Conservation (phyloP, 2,113 vertebrate genomes). For the Pipa parva region DNA sequence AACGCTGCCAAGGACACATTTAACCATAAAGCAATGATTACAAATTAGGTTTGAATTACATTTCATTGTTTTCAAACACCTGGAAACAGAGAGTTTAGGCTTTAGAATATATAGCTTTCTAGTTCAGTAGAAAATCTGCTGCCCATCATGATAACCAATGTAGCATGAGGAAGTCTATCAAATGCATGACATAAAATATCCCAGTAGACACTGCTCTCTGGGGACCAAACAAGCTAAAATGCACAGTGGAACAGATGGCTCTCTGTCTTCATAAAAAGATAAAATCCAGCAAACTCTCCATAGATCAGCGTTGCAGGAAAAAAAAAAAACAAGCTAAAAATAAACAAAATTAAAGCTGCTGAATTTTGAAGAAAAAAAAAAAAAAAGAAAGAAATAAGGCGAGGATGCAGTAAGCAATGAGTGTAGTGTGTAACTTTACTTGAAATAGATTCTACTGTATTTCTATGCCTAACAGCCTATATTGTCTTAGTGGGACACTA, state of each 20-base stretch:
- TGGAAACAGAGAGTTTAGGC: slow-evolving; percentile 2
- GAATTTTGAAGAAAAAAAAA: no score
- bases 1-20: slow-evolving; percentile 5
- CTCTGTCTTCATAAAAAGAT: slow-evolving; percentile 2
- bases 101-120: not conserved
- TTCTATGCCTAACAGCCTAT: no score
- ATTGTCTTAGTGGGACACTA: no score
- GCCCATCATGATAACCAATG: slow-evolving; percentile 20
- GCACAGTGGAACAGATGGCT: slow-evolving; percentile 26
- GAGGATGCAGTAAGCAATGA: no score
- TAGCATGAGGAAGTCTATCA: slow-evolving; percentile 29
- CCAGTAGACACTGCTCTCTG: slow-evolving; percentile 21
- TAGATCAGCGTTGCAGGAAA: no score
- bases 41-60: slow-evolving; percentile 13
- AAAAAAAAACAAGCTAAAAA: no score
- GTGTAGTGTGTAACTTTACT: no score
- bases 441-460: no score
- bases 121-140: slow-evolving; percentile 8
- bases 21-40: slow-evolving; percentile 20
- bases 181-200: slow-evolving; percentile 29
- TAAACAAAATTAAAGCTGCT: no score
- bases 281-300: not conserved
- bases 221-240: slow-evolving; percentile 17
- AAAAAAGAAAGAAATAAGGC: no score
- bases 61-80: slow-evolving; percentile 18